These are phyloP conservation scores for Coronaproctus castanopsis DNA, from an alignment of 2,888 invertebrate genomes.

Conservation along the genomic window DNA sequence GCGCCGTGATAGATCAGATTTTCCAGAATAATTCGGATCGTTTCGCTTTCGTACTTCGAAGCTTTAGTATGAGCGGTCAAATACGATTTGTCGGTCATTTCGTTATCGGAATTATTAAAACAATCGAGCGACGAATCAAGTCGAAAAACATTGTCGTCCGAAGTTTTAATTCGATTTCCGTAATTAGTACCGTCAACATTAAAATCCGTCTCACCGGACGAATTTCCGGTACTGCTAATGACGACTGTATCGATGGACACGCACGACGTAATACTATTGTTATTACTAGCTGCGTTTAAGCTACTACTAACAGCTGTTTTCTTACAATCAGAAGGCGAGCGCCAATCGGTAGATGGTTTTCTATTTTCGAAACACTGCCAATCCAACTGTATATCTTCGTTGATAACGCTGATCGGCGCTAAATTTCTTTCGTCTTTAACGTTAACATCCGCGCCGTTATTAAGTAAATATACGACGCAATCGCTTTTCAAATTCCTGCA, in stretches of 20 bases:
- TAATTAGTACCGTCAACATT: neutral
- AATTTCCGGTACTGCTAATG: neutral
- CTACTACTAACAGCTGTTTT: neutral
- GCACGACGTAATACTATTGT: neutral
- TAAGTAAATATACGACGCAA: conserved; percentile 32
- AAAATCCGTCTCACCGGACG: neutral
- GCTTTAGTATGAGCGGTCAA: neutral
- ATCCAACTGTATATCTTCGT: conserved; percentile 25
- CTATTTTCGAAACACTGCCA: neutral
- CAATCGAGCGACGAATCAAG: neutral
- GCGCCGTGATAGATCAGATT: conserved; percentile 21
- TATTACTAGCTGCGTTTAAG: neutral
- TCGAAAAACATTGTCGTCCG: neutral
- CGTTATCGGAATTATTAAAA: neutral
- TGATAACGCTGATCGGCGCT: conserved; percentile 33
- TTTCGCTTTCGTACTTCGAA: neutral
- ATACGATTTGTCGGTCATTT: neutral
- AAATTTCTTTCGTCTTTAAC: conserved; percentile 28
- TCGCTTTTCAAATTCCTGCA: conserved; percentile 31
- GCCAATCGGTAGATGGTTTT: neutral
- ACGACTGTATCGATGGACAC: neutral
- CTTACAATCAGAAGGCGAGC: neutral
- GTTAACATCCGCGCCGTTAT: conserved; percentile 32
- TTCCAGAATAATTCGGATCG: neutral
- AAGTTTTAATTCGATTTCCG: neutral